phyloP scores from a whole-genome alignment of 2,888 invertebrate species.

The Eilema griseolum region DNA sequence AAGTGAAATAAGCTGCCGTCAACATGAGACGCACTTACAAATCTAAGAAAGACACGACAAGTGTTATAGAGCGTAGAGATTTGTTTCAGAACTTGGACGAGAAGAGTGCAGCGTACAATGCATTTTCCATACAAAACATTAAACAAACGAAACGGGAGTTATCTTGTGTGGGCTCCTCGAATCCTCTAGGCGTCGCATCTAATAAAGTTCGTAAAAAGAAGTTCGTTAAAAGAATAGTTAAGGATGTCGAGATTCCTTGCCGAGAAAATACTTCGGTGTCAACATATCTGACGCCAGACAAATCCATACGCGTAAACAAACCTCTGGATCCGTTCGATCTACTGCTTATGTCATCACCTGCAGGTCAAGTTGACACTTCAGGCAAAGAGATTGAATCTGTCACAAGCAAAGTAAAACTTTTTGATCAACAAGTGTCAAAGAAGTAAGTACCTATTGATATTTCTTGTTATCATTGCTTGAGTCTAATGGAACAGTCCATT shows the following conservation, averaged over 20 bases:
- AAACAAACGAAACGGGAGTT: slow-evolving; percentile 80
- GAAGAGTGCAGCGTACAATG: slow-evolving; percentile 75
- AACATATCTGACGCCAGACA: slow-evolving; percentile 77
- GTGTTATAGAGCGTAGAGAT: slow-evolving; percentile 70
- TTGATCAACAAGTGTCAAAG: slow-evolving; percentile 45
- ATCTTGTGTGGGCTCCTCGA: slow-evolving; percentile 67
- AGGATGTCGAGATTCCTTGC: slow-evolving; percentile 60
- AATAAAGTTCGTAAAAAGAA: slow-evolving; percentile 78
- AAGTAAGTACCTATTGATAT: slow-evolving; percentile 53
- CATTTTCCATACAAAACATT: slow-evolving; percentile 80
- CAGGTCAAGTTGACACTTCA: slow-evolving; percentile 26
- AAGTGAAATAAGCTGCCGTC: background rate
- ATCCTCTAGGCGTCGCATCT: slow-evolving; percentile 58
- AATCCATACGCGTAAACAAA: slow-evolving; percentile 78
- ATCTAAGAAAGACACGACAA: slow-evolving; percentile 72
- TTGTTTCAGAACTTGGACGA: slow-evolving; percentile 69
- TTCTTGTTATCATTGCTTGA: too few species aligned
- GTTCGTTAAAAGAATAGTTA: slow-evolving; percentile 75
- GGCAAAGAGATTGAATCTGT: slow-evolving; percentile 37
- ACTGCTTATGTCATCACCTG: slow-evolving; percentile 68
- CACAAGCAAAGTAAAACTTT: slow-evolving; percentile 38
- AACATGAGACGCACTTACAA: slow-evolving; percentile 76
- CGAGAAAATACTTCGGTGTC: slow-evolving; percentile 58
- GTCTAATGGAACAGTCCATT: too few species aligned
- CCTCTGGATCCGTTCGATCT: slow-evolving; percentile 76